phyloP scores from a whole-genome alignment of 2,797 vertebrate species.

The Tapirus indicus region DNA sequence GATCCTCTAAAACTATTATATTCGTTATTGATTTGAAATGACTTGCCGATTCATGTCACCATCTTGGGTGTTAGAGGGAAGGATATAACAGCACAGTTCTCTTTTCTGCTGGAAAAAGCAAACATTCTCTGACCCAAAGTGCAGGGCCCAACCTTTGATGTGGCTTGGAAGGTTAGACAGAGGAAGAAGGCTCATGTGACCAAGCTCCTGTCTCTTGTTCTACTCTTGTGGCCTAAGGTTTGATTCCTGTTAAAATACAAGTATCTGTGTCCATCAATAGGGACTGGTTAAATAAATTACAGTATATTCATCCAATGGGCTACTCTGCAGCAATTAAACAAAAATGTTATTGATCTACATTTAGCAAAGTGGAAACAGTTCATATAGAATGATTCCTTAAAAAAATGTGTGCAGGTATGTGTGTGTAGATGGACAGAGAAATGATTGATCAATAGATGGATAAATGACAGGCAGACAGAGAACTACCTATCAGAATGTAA shows the following conservation, averaged over 20 bases:
- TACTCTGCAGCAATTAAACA: slow-evolving; percentile 5
- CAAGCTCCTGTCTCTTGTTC: not conserved
- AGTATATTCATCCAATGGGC: not conserved
- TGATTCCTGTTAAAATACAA: slow-evolving; percentile 55
- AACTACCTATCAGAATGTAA: not conserved
- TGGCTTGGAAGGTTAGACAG: not conserved
- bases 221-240: not conserved
- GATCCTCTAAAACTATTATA: not conserved
- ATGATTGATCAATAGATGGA: not conserved
- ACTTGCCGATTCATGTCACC: slow-evolving; percentile 28
- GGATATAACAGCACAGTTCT: not conserved
- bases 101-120: slow-evolving; percentile 50
- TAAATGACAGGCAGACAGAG: not conserved
- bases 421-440: not conserved
- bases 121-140: slow-evolving; percentile 16
- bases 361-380: slow-evolving; percentile 39
- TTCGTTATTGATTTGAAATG: slow-evolving; percentile 53
- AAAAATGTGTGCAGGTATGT: not conserved
- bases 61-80: not conserved
- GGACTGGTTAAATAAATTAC: not conserved
- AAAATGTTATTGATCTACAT: slow-evolving; percentile 10
- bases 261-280: not conserved
- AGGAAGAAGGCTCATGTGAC: not conserved
- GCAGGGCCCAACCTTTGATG: not conserved
- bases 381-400: not conserved